Evolutionary conservation across 2,888 invertebrate species (phyloP).

Genomic region (Microchrysa polita): DNA sequence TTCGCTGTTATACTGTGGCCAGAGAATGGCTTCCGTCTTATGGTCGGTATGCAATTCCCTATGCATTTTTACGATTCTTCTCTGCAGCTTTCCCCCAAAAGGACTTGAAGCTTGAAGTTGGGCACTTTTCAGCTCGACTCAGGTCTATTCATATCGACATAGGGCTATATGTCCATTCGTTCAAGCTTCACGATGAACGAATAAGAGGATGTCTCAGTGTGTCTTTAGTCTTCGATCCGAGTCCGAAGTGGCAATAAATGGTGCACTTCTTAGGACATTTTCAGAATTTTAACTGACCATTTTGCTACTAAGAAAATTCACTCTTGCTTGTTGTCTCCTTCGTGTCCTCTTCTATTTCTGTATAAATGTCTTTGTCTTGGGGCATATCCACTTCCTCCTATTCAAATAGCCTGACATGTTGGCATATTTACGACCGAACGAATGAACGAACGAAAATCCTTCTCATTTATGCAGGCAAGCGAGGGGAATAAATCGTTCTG

Average conservation of each 20-base stretch:
- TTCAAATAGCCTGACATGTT: slow-evolving; percentile 42
- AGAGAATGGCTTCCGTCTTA: not conserved
- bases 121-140: no score
- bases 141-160: no score
- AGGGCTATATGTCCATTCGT: no score
- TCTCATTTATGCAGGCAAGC: slow-evolving; percentile 41
- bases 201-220: no score
- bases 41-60: no score
- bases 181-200: no score
- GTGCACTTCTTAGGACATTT: not conserved
- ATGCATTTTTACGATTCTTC: no score
- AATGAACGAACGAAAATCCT: slow-evolving; percentile 32
- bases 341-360: not conserved
- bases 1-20: no score
- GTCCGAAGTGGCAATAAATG: not conserved
- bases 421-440: slow-evolving; percentile 45
- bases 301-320: no score
- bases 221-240: no score
- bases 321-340: not conserved
- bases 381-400: slow-evolving; percentile 33
- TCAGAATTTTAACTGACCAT: not conserved
- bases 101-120: no score
- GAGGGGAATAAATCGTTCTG: slow-evolving; percentile 22
- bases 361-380: not conserved
- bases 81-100: no score